Evolutionary conservation across 2,797 vertebrate genomes (phyloP).

Genomic region (Gobionotothen gibberifrons): DNA sequence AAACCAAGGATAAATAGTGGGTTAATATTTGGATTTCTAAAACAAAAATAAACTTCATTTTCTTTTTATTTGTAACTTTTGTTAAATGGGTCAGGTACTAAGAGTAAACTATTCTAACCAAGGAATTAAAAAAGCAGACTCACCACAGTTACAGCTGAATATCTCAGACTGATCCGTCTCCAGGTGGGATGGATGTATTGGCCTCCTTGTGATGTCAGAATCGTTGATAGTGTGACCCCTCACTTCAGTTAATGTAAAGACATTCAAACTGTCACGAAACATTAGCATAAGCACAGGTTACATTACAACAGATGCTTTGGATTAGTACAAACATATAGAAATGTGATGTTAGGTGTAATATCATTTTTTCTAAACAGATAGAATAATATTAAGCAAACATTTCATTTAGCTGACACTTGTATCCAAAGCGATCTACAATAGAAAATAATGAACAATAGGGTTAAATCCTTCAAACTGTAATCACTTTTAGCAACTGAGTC

Average conservation of each 20-base stretch:
- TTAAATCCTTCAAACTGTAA: no score
- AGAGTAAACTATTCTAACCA: neutral
- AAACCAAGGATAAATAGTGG: neutral
- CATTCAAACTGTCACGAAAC: conserved; percentile 3
- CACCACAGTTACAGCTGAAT: neutral
- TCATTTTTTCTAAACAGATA: no score
- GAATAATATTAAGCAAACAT: no score
- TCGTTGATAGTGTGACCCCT: neutral
- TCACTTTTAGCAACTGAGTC: neutral
- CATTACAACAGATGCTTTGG: neutral
- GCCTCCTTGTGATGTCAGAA: neutral
- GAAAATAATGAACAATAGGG: no score
- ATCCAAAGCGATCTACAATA: no score
- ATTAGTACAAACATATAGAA: neutral
- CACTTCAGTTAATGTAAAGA: conserved; percentile 12
- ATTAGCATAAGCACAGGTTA: neutral
- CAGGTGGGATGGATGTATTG: neutral
- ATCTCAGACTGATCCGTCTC: neutral
- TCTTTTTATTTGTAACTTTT: neutral
- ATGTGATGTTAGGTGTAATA: neutral
- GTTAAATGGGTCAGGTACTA: neutral
- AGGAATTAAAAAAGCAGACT: conserved; percentile 2
- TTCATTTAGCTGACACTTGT: no score
- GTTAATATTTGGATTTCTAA: neutral
- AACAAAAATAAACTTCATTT: neutral